Percentiles rank a stretch among this genome's conserved stretches.
Conservation (phyloP, 2,113 vertebrate species). For the Rhadina sibilatrix region DNA sequence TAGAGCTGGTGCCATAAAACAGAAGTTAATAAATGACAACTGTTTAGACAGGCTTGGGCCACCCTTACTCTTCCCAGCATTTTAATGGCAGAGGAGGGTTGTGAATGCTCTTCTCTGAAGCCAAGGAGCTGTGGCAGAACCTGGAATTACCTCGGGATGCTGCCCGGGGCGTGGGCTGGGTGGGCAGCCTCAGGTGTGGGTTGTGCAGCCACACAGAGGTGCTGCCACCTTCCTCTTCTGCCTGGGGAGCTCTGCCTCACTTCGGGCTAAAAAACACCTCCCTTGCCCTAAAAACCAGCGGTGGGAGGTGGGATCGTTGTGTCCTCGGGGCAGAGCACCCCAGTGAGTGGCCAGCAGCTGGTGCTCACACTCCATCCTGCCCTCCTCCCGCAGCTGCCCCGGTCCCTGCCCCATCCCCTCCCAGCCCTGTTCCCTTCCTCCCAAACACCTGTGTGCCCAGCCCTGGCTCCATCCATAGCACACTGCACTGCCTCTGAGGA, state of each 20-base stretch:
- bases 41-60: background rate
- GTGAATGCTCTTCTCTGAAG: background rate
- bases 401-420: background rate
- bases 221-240: background rate
- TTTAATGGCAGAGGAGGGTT: background rate
- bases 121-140: background rate
- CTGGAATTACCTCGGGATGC: background rate
- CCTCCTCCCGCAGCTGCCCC: background rate
- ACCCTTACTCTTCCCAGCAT: background rate
- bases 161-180: rapidly evolving
- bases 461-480: background rate
- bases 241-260: background rate
- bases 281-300: background rate
- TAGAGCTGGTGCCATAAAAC: background rate
- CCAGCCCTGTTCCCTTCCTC: background rate
- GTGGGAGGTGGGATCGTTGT: rapidly evolving
- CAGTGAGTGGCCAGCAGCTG: background rate
- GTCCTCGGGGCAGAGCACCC: background rate
- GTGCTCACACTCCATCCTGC: background rate
- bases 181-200: background rate
- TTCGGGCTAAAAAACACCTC: background rate
- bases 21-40: background rate
- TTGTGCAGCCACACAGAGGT: background rate
- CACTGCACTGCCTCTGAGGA: background rate
- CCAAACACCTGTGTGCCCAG: rapidly evolving